Evolutionary conservation across 1,140 invertebrate genomes (phyloP).

Genomic region (Pseudobourletiella spinata): DNA sequence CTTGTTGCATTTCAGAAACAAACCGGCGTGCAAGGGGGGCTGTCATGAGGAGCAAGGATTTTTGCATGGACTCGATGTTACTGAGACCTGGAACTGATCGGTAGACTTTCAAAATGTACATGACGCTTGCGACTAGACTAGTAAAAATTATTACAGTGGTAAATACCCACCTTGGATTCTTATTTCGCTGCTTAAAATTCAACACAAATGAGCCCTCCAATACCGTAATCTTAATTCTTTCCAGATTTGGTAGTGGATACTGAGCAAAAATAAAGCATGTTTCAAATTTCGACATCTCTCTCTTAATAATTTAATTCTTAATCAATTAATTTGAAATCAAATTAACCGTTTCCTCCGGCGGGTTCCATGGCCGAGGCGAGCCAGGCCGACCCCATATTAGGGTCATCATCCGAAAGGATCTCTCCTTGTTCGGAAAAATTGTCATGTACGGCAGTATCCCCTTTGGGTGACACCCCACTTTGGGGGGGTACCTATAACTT

Average conservation of each 20-base stretch:
- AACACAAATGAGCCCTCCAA: not conserved
- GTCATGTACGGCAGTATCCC: not conserved
- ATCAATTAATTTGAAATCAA: too few species aligned
- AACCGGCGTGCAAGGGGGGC: not conserved
- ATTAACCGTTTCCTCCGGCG: too few species aligned
- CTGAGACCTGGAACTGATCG: not conserved
- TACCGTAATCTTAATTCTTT: not conserved
- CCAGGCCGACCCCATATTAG: not conserved
- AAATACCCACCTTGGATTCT: not conserved
- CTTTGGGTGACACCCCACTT: not conserved
- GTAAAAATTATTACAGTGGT: not conserved
- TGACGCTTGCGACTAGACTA: too few species aligned
- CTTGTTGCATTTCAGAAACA: not conserved
- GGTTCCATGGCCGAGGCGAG: too few species aligned
- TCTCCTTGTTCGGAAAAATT: not conserved
- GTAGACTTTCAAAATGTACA: too few species aligned
- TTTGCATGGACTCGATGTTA: not conserved
- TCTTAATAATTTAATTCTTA: not conserved
- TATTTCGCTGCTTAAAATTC: not conserved
- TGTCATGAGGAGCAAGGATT: not conserved
- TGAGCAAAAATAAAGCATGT: not conserved
- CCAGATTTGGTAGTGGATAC: not conserved
- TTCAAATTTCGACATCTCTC: not conserved
- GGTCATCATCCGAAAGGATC: not conserved
- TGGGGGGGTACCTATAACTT: not conserved